Base-by-base conservation (phyloP, 2,888 invertebrate species). In the Ellobium chinense region DNA sequence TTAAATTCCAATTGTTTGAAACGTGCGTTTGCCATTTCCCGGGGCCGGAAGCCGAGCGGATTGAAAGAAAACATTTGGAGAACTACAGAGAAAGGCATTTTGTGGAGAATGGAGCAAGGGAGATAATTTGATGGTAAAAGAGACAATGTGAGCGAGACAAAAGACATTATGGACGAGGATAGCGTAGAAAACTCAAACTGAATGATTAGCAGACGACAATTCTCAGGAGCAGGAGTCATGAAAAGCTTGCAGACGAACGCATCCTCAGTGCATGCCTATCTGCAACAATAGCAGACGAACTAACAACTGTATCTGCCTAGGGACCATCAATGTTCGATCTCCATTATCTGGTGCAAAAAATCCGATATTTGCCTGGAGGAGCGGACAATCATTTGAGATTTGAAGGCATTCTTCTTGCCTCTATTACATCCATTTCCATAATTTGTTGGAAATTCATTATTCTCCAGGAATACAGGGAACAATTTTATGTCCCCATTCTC, bases 11-110 rank as follows among this genome's bases (percentile, higher is more conserved):
- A 76, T 76, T 76, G 76, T 76, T 76, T 34, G 76, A 66, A 66
- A 66, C 29, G 63, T 66, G 76, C 76, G 63, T 76, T 76, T 76
- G 76, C 76, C 76, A 66, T 76, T 76, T 76, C 63, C 66, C 24
- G 66, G 39, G 27, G 62, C 76, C 76, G 76, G 76, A 76, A 76
- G 58, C 66, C 58, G 24, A 39, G 34, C 34, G 65, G 76, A 76
- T 76, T 76, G 76, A 76, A 76, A 76, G 76, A 76, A 76, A 76
- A 76, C 76, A 76, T 76, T 76, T 76, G 46, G 66, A 76, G 66
- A 76, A 56, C 37, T 66, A 34, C 12, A 73, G 73, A 31, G 62
- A 60, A 63, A 62, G 31, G 12, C 63, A 63, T 62, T 76, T 76
- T 56, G 12, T 76, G 56, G 27, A 65, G 76, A 56, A 76, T 66